phyloP scores from a whole-genome alignment of 2,888 invertebrate species.

The Caenorhabditis sp. region DNA sequence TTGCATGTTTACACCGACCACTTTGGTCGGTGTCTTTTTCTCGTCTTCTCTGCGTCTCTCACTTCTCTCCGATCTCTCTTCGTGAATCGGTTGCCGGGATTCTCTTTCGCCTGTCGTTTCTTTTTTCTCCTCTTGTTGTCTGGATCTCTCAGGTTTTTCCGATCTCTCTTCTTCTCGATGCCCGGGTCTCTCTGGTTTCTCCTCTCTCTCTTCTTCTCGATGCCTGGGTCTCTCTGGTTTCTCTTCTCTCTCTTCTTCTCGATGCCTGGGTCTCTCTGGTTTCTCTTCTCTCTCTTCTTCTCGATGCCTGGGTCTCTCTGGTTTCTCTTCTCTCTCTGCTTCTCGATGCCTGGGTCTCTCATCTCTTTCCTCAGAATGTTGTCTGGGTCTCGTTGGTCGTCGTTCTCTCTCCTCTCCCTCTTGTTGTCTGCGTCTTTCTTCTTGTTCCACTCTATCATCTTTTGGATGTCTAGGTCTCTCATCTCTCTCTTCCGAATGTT shows the following conservation, averaged over 20 bases:
- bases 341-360: not conserved
- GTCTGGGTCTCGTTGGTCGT: not conserved
- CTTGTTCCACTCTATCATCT: not conserved
- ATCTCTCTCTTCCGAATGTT: not conserved
- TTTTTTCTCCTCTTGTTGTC: not conserved
- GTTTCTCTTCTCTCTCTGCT: not conserved
- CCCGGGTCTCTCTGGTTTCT: not conserved
- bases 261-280: not conserved
- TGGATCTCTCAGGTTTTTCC: not conserved
- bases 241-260: not conserved
- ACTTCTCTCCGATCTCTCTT: not conserved
- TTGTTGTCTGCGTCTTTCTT: not conserved
- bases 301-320: not conserved
- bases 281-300: not conserved
- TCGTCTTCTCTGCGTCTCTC: constrained; percentile 9
- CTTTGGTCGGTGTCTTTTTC: constrained; percentile 36
- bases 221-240: not conserved
- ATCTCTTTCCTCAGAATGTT: not conserved
- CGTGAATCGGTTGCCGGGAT: not conserved
- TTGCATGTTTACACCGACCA: constrained; percentile 56
- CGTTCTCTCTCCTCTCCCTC: not conserved
- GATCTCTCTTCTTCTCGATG: not conserved
- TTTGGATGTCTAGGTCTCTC: not conserved
- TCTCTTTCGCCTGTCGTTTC: too few relatives aligned
- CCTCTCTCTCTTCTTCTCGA: not conserved